Conservation (phyloP, 2,113 vertebrate genomes). For the Scomber colias region DNA sequence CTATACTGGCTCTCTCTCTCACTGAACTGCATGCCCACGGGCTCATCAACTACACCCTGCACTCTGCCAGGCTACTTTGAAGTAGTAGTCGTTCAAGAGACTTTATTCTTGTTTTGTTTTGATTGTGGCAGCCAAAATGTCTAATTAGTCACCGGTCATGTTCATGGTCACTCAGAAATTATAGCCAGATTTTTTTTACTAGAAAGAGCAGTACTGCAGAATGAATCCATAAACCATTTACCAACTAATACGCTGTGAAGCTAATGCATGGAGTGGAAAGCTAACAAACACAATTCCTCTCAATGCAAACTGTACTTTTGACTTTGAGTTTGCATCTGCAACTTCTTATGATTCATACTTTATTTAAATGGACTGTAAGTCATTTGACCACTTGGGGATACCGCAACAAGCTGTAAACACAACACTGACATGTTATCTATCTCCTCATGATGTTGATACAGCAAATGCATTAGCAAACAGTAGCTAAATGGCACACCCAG, state of each 20-base stretch:
- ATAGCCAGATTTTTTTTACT: neutral
- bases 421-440: neutral
- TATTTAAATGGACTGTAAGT: neutral
- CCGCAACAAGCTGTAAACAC: neutral
- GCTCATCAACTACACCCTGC: neutral
- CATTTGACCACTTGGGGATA: neutral
- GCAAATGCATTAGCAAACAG: neutral
- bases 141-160: constrained; percentile 18
- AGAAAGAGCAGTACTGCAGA: neutral
- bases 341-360: neutral
- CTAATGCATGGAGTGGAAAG: neutral
- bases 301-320: neutral
- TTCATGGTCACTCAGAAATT: neutral
- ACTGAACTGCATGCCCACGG: constrained; percentile 36
- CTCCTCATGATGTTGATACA: neutral
- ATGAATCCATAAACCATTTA: constrained; percentile 2
- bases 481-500: neutral
- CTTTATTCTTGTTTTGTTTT: constrained; percentile 41
- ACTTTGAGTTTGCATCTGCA: neutral
- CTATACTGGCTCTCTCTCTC: constrained; percentile 42
- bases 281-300: neutral
- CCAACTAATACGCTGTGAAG: neutral
- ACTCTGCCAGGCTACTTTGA: constrained; percentile 51
- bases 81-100: constrained; percentile 15
- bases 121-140: constrained; percentile 20